Conservation (phyloP, 2,797 vertebrate genomes). For the Myotis pilosus region DNA sequence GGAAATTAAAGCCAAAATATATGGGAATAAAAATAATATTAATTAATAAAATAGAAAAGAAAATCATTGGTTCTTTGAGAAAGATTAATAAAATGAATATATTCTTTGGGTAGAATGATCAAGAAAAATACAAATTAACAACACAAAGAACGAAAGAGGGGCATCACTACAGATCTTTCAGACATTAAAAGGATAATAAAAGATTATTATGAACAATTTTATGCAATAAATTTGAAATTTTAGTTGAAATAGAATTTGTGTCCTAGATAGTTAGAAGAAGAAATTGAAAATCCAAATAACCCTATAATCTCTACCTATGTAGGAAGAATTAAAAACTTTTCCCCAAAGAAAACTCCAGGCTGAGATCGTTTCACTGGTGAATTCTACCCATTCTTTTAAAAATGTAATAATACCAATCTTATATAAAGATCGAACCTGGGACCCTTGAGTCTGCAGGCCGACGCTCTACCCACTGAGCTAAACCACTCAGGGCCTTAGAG, state of each 20-base stretch:
- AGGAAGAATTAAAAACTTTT: background rate
- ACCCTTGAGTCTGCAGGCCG: too few species aligned
- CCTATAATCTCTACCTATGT: background rate
- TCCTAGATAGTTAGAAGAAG: background rate
- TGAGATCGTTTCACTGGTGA: background rate
- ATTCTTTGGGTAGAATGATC: background rate
- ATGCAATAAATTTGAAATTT: background rate
- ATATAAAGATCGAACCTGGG: background rate
- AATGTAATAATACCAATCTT: background rate
- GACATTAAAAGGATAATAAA: background rate
- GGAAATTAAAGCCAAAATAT: background rate
- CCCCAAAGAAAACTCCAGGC: background rate
- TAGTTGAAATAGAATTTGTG: background rate
- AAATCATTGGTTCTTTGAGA: background rate
- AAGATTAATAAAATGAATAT: background rate
- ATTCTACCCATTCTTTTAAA: background rate
- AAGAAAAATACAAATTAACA: conserved; percentile 21
- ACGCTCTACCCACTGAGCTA: too few species aligned
- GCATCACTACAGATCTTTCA: background rate
- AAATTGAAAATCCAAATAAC: background rate
- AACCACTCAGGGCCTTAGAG: background rate
- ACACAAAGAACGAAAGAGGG: background rate
- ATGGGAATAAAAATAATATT: background rate
- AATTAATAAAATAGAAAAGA: background rate
- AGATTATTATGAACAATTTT: background rate